Evolutionary conservation across 2,113 vertebrate genomes (phyloP), one percentile per base, ranked within the genome.

Genomic region (Todiramphus chloris): DNA sequence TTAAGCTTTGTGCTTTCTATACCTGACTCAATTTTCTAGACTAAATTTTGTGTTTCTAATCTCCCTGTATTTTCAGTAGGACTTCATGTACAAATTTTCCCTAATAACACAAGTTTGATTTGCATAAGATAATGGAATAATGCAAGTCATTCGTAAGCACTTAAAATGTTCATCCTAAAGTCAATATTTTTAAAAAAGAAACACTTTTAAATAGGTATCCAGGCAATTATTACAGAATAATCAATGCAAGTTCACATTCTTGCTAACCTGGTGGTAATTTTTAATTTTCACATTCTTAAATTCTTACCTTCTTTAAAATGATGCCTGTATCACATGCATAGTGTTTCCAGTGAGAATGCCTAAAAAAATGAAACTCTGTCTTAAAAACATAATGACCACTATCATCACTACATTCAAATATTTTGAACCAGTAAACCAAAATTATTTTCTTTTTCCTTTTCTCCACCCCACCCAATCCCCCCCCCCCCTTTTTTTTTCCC

Each of bases 401-500:
- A 55, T 13, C 4, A 48, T 50, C 6, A 39, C 18, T 35, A 24
- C 4, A 37, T 58, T 58, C 1, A 66, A 73, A 50, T 25, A 1
- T 77, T 83, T 93, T 73, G 75, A 91, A 44, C 4, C 51, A 72
- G 13, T 7, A 58, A 87, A 81, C 17, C 2, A 48, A 25, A 62
- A 20, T 46, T 5, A 18, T 9, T 1, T 1, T 35, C 50, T 53
- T 67, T 11, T 30, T 16, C 3, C 41, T 41, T 41, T 41, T 41
- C 41, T 41, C 13, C 41, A 12, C 41, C 41, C 41, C 41, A 4
- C 41, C 41, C 39, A 11, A 2, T 9, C 16, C 33, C 37, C 56
- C 33, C 15, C 28, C 12, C 3, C 5, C 3, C 39, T n/a, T 24
- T 28, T 0, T 64, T 41, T 18, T 64, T 28, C 8, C 20, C 10